Percentiles rank a stretch among this genome's conserved stretches.
These are phyloP conservation scores for Orcinus orca DNA, from an alignment of 2,113 vertebrate species.

Conservation along the genomic window DNA sequence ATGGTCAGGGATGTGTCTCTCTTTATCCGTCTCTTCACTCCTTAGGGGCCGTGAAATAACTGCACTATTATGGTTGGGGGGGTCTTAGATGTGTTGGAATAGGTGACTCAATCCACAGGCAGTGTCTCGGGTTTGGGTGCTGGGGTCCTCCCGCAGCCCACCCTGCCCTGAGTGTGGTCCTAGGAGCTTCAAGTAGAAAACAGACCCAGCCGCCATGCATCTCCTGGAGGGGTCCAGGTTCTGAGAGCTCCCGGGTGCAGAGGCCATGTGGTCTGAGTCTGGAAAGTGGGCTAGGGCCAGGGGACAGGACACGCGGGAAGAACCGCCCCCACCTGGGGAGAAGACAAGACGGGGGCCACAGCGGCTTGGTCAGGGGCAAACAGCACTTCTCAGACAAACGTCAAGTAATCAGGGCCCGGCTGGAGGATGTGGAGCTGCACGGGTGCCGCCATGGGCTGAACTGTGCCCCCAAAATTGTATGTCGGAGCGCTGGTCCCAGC, in stretches of 20 bases:
- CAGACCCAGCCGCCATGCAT: background rate
- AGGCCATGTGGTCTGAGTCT: background rate
- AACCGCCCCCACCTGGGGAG: too few species aligned
- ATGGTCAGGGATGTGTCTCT: too few species aligned
- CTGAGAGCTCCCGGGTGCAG: background rate
- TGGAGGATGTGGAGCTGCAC: background rate
- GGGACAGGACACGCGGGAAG: background rate
- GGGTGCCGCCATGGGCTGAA: too few species aligned
- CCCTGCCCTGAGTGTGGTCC: background rate
- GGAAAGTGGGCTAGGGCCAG: background rate
- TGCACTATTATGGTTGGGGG: accelerated
- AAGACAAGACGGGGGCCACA: accelerated
- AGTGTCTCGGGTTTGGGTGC: background rate
- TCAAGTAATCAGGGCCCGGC: background rate
- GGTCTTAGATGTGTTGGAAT: background rate
- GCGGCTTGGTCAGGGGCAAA: background rate
- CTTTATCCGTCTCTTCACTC: background rate
- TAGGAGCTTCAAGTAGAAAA: background rate
- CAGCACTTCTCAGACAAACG: background rate
- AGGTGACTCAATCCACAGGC: background rate
- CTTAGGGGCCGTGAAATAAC: background rate
- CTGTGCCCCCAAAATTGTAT: accelerated
- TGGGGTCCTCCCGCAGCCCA: background rate
- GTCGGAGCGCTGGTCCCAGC: background rate
- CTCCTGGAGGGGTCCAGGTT: background rate